These are phyloP conservation scores for Lanistes nyassanus DNA, from an alignment of 1,140 invertebrate genomes.

Conservation along the genomic window DNA sequence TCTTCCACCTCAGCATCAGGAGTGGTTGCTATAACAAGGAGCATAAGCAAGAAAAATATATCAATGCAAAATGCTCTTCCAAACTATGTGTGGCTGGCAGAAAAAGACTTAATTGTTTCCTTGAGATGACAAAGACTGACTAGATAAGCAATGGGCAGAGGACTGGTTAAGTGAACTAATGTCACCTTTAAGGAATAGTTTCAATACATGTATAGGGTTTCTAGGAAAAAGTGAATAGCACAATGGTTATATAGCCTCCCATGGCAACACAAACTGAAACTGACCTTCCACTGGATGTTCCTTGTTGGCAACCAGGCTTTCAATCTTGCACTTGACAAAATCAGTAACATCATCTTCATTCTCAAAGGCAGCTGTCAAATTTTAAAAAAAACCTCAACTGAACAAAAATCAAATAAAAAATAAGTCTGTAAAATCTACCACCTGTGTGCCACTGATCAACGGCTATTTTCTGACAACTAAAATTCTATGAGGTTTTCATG, in stretches of 20 bases:
- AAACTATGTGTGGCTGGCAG: background rate
- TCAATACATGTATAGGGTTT: too few species aligned
- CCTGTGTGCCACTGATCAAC: too few species aligned
- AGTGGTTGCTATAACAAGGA: slow-evolving; percentile 48
- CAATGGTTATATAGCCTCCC: too few species aligned
- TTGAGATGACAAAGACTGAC: too few species aligned
- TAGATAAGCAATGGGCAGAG: too few species aligned
- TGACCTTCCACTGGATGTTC: slow-evolving; percentile 51
- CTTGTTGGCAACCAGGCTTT: slow-evolving; percentile 82
- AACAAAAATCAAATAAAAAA: background rate
- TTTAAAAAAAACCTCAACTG: background rate
- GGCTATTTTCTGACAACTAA: too few species aligned
- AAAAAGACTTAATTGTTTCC: too few species aligned
- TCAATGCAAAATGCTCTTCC: background rate
- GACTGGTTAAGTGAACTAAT: too few species aligned
- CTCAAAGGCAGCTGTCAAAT: slow-evolving; percentile 76
- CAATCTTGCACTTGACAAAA: slow-evolving; percentile 96
- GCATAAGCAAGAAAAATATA: background rate
- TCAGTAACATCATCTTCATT: slow-evolving; percentile 93
- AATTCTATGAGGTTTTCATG: too few species aligned
- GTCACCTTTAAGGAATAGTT: too few species aligned
- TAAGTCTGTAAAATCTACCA: background rate
- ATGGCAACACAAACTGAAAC: background rate
- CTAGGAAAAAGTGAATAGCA: too few species aligned
- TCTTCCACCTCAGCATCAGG: slow-evolving; percentile 84